phyloP scores from a whole-genome alignment of 2,113 vertebrate species.

The Hiodon tergisus region DNA sequence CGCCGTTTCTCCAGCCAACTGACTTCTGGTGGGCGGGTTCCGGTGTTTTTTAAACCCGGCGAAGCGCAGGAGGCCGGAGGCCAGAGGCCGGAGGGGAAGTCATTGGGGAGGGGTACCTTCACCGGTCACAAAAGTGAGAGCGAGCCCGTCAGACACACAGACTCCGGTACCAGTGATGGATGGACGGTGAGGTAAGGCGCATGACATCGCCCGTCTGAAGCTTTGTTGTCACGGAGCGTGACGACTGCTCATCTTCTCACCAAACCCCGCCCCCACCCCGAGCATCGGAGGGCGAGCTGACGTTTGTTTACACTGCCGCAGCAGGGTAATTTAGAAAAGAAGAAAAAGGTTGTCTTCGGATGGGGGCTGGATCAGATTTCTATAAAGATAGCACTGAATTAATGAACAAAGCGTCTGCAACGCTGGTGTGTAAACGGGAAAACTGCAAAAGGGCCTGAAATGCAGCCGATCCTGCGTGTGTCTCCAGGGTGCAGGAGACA shows the following conservation, averaged over 20 bases:
- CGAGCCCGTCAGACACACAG: slow-evolving; percentile 65
- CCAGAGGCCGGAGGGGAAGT: not conserved
- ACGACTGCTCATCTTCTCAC: slow-evolving; percentile 44
- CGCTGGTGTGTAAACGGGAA: not conserved
- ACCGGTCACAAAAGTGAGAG: slow-evolving; percentile 60
- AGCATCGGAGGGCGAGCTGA: slow-evolving; percentile 66
- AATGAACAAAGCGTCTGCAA: not conserved
- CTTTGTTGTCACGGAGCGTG: slow-evolving; percentile 58
- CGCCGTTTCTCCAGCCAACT: not conserved
- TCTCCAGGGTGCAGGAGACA: too few relatives aligned
- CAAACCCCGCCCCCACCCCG: slow-evolving; percentile 35
- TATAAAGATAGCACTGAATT: slow-evolving; percentile 41
- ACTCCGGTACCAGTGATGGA: slow-evolving; percentile 66
- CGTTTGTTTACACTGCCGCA: slow-evolving; percentile 66
- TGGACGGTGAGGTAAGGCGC: slow-evolving; percentile 65
- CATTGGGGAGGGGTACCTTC: slow-evolving; percentile 4
- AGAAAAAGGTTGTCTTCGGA: slow-evolving; percentile 40
- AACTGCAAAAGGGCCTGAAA: too few relatives aligned
- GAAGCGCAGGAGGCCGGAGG: not conserved
- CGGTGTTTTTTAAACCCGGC: not conserved
- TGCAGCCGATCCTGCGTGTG: too few relatives aligned
- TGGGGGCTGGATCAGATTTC: slow-evolving; percentile 55
- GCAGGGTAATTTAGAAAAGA: slow-evolving; percentile 60
- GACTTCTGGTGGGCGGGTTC: not conserved
- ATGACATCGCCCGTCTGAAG: slow-evolving; percentile 63